Evolutionary conservation across 1,140 invertebrate genomes (phyloP), one percentile per base, ranked within the genome.

Genomic region (Calliphora vicina): DNA sequence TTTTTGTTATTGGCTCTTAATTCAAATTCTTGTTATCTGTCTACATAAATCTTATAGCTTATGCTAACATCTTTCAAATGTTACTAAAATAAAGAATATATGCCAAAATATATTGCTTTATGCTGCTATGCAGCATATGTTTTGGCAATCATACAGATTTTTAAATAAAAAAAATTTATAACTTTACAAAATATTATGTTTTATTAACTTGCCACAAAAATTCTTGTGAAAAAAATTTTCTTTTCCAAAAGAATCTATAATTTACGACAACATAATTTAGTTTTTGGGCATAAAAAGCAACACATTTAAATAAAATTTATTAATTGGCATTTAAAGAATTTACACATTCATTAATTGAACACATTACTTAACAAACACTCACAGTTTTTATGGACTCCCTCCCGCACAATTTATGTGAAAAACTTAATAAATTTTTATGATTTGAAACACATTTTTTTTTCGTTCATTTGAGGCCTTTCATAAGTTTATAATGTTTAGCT

Each of bases 261-360:
- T 57, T 57, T 57, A 57, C n/a, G 50, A n/a, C 17, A 57, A n/a
- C 50, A 57, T 57, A 57, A 57, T 57, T 57, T 57, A 57, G 15
- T 6, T 57, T 17, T n/a, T n/a, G 15, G 0, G 50, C 15, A 3
- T n/a, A 57, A 3, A 57, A n/a, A 57, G 15, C 12, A 57, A n/a
- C 50, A 57, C 15, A 57, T 57, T 35, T 35, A 57, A n/a, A 17
- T n/a, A 57, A 57, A 17, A 57, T 57, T 57, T 57, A 57, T 57
- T 57, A 57, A 57, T 57, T 57, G 50, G 50, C 50, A 57, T 57
- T 57, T 57, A 57, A 57, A 57, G n/a, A 57, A 57, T 57, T 57
- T 57, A 57, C 50, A 57, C 50, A 57, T n/a, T n/a, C 50, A 57
- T 57, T 57, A 57, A 57, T 57, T 57, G 6, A 57, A 35, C 35